Percentiles rank a stretch among this genome's conserved stretches.
Conservation (phyloP, 2,888 invertebrate genomes). For the Drosophila atripex region DNA sequence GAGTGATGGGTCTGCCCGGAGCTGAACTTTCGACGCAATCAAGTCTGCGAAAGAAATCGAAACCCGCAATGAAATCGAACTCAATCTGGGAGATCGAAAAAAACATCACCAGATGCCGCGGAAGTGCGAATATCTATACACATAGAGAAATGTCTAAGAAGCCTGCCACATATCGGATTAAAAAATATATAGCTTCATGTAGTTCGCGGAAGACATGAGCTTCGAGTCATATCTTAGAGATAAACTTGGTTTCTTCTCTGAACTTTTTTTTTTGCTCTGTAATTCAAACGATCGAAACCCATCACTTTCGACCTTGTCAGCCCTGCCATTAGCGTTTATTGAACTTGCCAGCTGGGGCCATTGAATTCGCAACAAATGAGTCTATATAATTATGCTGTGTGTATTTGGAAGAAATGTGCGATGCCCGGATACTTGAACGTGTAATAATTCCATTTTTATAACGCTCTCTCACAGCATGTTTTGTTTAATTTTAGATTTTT, state of each 20-base stretch:
- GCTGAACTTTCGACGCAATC: conserved; percentile 68
- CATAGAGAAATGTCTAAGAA: conserved; percentile 17
- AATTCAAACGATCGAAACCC: conserved; percentile 27
- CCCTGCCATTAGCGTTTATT: conserved; percentile 63
- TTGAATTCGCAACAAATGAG: conserved; percentile 41
- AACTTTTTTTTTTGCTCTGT: conserved; percentile 12
- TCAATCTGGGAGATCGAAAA: conserved; percentile 29
- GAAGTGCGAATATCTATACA: neutral
- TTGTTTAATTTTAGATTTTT: neutral
- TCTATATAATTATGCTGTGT: conserved; percentile 12
- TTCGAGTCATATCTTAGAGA: neutral
- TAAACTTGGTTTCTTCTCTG: neutral
- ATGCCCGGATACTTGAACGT: conserved; percentile 43
- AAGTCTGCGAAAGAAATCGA: conserved; percentile 52
- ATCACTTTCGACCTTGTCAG: conserved; percentile 69
- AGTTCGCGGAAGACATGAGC: neutral
- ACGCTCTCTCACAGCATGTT: neutral
- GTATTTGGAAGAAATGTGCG: conserved; percentile 28
- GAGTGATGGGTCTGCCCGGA: conserved; percentile 13
- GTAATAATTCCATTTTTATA: conserved; percentile 27
- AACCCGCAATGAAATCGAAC: conserved; percentile 43
- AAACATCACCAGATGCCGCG: neutral
- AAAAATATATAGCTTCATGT: neutral
- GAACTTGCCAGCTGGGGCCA: conserved; percentile 54
- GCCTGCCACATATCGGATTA: neutral